Base-by-base conservation (phyloP, 2,113 vertebrate species). In the Dicentrarchus labrax region DNA sequence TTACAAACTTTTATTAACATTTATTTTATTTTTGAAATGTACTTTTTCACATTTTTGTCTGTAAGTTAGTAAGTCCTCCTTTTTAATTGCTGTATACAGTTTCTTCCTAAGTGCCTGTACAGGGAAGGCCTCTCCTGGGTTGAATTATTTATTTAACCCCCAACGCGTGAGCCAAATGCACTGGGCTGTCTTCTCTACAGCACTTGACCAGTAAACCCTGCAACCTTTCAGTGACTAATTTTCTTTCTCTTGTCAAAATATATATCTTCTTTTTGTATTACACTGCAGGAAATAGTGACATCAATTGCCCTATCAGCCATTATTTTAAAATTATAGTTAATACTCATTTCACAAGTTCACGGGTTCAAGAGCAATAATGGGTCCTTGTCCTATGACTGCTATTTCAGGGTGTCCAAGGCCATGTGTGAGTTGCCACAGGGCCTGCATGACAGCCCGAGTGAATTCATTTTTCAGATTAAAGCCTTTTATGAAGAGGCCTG, bases 391-490 rank as follows among this genome's bases (percentile, higher is more conserved):
- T 80, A 45, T 57, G 65, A 64, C 57, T 38, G 72, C 59, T 24
- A 60, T 70, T 78, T 81, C 62, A 72, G 21, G 67, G 76, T 66
- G 82, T 84, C 78, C 74, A 51, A 74, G 76, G 82, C 85, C 82
- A 80, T 87, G 91, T 87, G 85, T 64, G 75, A 80, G 71, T 72
- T 50, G 85, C 89, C 92, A 82, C 64, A 80, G 88, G 76, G 80
- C 72, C 80, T 36, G 71, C 76, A 73, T 77, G 86, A 82, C 82
- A 88, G 91, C 76, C 78, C 21, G 48, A 78, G 82, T 43, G 75
- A 84, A 80, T 88, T 91, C 84, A 76, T 90, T 89, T 87, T 87
- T 60, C 86, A 91, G 88, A 94, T 93, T 92, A 92, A 90, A 94
- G 92, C 91, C 85, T 91, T 72, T 73, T 89, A 94, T 88, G 90